A percentile compares a stretch with the other conserved stretches of the same genome.
Evolutionary conservation across 1,140 invertebrate genomes (phyloP).

Genomic region (Lysiphlebus fabarum): DNA sequence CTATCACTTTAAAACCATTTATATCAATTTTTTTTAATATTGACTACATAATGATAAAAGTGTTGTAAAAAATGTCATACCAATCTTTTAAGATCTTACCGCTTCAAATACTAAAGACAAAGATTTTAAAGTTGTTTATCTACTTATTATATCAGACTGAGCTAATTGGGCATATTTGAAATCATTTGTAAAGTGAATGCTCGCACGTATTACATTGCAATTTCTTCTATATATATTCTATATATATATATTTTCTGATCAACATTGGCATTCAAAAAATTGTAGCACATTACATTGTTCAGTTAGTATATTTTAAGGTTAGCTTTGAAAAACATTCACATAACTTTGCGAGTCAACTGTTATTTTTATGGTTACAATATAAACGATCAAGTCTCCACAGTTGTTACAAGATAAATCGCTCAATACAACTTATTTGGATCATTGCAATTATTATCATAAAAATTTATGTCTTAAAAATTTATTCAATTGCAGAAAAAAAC

Average conservation of each 20-base stretch:
- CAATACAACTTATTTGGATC: too few species aligned
- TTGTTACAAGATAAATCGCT: too few species aligned
- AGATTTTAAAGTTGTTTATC: constrained; percentile 41
- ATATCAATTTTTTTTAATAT: too few species aligned
- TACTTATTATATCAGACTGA: constrained; percentile 45
- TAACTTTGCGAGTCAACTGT: background rate
- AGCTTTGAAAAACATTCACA: background rate
- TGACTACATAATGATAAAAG: too few species aligned
- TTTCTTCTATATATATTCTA: constrained; percentile 2
- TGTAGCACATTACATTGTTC: background rate
- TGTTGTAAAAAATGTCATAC: too few species aligned
- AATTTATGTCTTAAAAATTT: too few species aligned
- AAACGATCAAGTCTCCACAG: too few species aligned
- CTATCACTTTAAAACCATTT: constrained; percentile 29
- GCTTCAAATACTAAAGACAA: constrained; percentile 28
- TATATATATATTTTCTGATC: background rate
- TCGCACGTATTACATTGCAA: constrained; percentile 34
- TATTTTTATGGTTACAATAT: background rate
- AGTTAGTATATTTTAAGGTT: background rate
- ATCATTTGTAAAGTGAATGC: constrained; percentile 29
- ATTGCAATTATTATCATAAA: too few species aligned
- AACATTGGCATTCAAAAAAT: background rate
- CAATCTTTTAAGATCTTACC: constrained; percentile 33
- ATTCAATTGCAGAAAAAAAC: too few species aligned
- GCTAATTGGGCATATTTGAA: constrained; percentile 47